These are phyloP conservation scores for Eurystomus gularis DNA, from an alignment of 2,113 vertebrate species.

Conservation along the genomic window DNA sequence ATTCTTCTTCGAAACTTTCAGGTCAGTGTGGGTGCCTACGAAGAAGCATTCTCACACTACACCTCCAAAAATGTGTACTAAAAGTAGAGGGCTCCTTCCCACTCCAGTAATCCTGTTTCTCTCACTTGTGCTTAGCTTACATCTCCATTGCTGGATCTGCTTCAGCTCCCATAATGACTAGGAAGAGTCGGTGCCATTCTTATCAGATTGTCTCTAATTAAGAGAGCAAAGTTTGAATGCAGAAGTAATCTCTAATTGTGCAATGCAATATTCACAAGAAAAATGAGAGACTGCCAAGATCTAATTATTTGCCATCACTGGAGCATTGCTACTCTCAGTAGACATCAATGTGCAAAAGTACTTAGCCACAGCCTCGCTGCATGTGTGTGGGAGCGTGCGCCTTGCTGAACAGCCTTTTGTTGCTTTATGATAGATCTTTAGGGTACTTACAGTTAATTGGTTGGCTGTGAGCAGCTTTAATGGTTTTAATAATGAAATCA, in stretches of 20 bases:
- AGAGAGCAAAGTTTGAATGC: constrained; percentile 52
- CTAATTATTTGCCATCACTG: constrained; percentile 71
- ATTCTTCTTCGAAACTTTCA: neutral
- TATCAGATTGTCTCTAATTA: constrained; percentile 69
- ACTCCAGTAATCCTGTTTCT: neutral
- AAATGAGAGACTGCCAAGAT: constrained; percentile 60
- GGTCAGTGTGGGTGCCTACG: neutral
- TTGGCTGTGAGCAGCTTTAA: constrained; percentile 24
- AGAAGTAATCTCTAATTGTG: constrained; percentile 48
- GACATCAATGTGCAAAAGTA: constrained; percentile 25
- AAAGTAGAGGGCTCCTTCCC: neutral
- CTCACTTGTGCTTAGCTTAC: neutral
- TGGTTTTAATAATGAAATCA: constrained; percentile 47
- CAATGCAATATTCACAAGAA: constrained; percentile 64
- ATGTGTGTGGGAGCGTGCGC: neutral
- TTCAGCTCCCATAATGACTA: constrained; percentile 17
- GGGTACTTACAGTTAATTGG: constrained; percentile 28
- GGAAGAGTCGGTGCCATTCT: constrained; percentile 6
- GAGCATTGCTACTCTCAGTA: constrained; percentile 52
- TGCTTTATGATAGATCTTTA: constrained; percentile 23
- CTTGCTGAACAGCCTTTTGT: neutral
- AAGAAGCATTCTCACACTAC: neutral
- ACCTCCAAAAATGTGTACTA: neutral
- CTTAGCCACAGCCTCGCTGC: constrained; percentile 8
- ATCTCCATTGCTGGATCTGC: neutral